These are phyloP conservation scores for Drosophila elegans DNA, from an alignment of 1,140 invertebrate genomes.

Conservation along the genomic window DNA sequence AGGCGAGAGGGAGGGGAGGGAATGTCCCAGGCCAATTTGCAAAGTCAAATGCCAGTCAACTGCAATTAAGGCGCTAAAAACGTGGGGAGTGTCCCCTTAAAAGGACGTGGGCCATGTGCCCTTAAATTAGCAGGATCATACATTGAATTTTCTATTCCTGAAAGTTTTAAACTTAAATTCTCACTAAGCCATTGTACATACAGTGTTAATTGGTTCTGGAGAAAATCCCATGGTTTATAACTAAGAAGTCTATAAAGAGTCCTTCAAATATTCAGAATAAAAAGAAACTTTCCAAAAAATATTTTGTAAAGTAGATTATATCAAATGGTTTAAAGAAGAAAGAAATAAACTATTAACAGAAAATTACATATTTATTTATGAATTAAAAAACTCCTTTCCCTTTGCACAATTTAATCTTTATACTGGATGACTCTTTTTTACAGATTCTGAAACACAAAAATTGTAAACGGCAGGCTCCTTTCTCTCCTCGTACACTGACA, in stretches of 20 bases:
- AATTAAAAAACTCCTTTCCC: too few species aligned
- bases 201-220: too few species aligned
- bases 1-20: background rate
- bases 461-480: background rate
- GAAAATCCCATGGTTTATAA: too few species aligned
- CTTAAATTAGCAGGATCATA: slow-evolving; percentile 1
- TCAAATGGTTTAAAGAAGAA: too few species aligned
- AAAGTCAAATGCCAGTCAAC: slow-evolving; percentile 81
- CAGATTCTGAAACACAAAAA: slow-evolving; percentile 2
- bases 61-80: slow-evolving; percentile 73
- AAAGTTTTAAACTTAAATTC: background rate
- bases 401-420: too few species aligned
- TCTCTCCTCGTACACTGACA: slow-evolving; percentile 21
- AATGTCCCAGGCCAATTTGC: slow-evolving; percentile 68
- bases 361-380: too few species aligned
- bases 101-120: background rate
- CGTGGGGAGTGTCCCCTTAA: slow-evolving; percentile 13
- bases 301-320: too few species aligned
- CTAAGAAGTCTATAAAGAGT: too few species aligned
- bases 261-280: too few species aligned
- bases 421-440: background rate
- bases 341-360: too few species aligned
- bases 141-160: background rate
- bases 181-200: too few species aligned
- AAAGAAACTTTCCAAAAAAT: too few species aligned